phyloP scores from a whole-genome alignment of 1,140 invertebrate species.

The Drosophila kanapiae region DNA sequence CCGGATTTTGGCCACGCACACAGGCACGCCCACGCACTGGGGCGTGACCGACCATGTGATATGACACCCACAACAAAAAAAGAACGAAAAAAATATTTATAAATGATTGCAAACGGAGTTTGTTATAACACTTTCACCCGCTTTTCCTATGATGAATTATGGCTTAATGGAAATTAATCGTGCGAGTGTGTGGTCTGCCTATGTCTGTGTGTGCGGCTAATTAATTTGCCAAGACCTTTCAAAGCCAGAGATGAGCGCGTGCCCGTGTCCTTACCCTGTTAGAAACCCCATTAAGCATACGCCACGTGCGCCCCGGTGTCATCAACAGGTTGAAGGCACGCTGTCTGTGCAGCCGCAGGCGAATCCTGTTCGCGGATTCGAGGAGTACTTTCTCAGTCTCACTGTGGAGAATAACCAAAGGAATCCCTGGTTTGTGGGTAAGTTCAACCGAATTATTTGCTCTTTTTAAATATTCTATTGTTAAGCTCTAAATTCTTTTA shows the following conservation, averaged over 20 bases:
- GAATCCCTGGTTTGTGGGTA: constrained; percentile 97
- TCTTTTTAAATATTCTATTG: too few species aligned
- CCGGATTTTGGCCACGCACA: constrained; percentile 37
- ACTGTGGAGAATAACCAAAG: constrained; percentile 94
- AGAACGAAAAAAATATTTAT: constrained; percentile 33
- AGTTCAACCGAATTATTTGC: constrained; percentile 70
- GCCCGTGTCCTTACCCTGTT: not conserved
- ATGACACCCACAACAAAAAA: constrained; percentile 56
- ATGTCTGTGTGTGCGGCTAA: constrained; percentile 50
- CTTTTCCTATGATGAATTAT: constrained; percentile 74
- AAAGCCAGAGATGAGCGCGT: constrained; percentile 14
- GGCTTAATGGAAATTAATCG: constrained; percentile 82
- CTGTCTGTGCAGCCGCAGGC: constrained; percentile 96
- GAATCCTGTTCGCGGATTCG: constrained; percentile 94
- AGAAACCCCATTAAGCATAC: constrained; percentile 57
- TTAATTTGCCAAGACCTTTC: constrained; percentile 54
- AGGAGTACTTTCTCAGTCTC: constrained; percentile 94
- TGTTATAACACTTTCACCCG: constrained; percentile 1
- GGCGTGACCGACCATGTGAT: constrained; percentile 40
- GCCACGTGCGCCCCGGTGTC: constrained; percentile 40
- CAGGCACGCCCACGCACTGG: constrained; percentile 26
- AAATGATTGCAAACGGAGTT: constrained; percentile 59
- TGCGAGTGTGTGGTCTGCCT: constrained; percentile 9
- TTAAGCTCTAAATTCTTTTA: too few species aligned
- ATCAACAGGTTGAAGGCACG: constrained; percentile 91